phyloP scores from a whole-genome alignment of 1,140 invertebrate genomes.

The Drosophila ficusphila region DNA sequence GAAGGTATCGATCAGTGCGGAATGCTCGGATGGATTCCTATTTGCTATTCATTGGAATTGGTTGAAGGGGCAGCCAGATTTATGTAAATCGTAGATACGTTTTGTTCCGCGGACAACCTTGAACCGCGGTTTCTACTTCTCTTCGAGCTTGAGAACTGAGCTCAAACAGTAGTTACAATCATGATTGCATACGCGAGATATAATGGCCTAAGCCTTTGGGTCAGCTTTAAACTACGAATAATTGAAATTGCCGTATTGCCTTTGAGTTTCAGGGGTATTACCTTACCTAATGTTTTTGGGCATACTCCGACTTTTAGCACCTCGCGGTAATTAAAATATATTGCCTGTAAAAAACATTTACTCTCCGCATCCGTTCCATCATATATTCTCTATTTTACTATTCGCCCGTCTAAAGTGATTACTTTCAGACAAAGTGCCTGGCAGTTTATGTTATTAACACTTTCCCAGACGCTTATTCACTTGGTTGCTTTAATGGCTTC shows the following conservation, averaged over 20 bases:
- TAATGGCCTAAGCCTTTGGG: neutral
- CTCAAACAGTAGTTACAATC: slow-evolving; percentile 17
- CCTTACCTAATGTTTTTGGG: neutral
- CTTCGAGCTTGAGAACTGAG: slow-evolving; percentile 12
- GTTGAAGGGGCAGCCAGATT: slow-evolving; percentile 8
- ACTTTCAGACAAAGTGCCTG: slow-evolving; percentile 5
- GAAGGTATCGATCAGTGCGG: slow-evolving; percentile 37
- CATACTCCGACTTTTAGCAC: neutral
- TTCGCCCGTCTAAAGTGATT: neutral
- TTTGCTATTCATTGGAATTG: slow-evolving; percentile 48
- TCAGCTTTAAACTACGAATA: neutral
- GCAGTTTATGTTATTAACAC: slow-evolving; percentile 28
- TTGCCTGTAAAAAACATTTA: neutral
- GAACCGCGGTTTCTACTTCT: slow-evolving; percentile 3
- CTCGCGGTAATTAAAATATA: slow-evolving; percentile 1
- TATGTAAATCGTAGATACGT: slow-evolving; percentile 9
- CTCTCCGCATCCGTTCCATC: neutral
- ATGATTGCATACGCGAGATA: slow-evolving; percentile 4
- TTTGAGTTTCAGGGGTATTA: neutral
- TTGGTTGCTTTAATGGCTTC: slow-evolving; percentile 28
- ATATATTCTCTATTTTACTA: neutral
- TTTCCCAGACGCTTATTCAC: slow-evolving; percentile 26
- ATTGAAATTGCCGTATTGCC: neutral
- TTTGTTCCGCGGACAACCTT: slow-evolving; percentile 23
- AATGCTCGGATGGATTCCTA: slow-evolving; percentile 16